A percentile compares a stretch with the other conserved stretches of the same genome.
phyloP scores from a whole-genome alignment of 2,797 vertebrate species.

The Bucorvus abyssinicus region DNA sequence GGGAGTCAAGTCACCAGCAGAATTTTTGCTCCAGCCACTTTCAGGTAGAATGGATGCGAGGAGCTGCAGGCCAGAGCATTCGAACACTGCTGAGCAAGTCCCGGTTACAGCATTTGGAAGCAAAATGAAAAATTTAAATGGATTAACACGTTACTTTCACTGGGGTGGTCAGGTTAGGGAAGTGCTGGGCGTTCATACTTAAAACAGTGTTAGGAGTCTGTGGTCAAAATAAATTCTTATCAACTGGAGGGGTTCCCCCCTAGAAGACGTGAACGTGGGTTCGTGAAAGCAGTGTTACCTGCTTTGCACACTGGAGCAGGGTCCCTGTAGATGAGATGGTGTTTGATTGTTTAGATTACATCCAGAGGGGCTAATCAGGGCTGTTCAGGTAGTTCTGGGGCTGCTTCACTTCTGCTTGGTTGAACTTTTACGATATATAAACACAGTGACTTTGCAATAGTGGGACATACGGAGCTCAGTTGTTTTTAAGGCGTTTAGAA shows the following conservation, averaged over 20 bases:
- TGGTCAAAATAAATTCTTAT: neutral
- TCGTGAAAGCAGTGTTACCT: neutral
- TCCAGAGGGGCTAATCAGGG: neutral
- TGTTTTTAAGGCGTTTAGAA: neutral
- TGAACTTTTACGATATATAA: neutral
- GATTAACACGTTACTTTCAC: neutral
- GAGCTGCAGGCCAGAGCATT: neutral
- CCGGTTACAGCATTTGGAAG: neutral
- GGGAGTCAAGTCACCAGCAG: neutral
- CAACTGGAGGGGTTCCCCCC: neutral
- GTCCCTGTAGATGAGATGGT: neutral
- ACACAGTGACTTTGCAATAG: neutral
- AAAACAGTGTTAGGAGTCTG: neutral
- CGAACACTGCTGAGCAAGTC: neutral
- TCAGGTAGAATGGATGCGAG: neutral
- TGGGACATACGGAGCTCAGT: neutral
- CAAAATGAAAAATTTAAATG: neutral
- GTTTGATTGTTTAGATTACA: neutral
- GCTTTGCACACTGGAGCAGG: neutral
- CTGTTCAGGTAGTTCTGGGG: neutral
- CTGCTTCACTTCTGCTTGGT: neutral
- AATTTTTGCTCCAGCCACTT: neutral
- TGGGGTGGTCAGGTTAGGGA: neutral
- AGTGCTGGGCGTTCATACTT: neutral
- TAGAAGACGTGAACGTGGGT: neutral